Evolutionary conservation across 2,888 invertebrate species (phyloP), one percentile per base, ranked within the genome.

Genomic region (Standfussiana lucernea): DNA sequence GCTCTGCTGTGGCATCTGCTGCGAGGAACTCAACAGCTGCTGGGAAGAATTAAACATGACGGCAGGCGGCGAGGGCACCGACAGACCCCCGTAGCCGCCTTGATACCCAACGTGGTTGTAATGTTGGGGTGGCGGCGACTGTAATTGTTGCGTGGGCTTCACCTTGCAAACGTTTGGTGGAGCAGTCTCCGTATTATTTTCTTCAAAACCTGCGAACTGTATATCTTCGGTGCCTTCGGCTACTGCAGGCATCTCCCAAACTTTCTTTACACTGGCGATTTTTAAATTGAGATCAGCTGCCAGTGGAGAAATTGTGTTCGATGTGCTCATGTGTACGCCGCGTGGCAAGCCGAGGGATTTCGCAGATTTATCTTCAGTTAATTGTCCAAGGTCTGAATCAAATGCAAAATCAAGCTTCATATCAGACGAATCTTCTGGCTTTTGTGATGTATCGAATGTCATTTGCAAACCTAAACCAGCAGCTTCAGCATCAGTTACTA

Each of bases 321-420:
- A 97, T 40, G 97, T 97, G 67, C 97, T 97, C 91, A 97, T 97
- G 83, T 96, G 96, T 86, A 97, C 96, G 83, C 97, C 97, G 87
- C 98, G 97, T n/a, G 97, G 97, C 85, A 96, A 87, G 18, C 95
- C 95, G 28, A 96, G 91, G 28, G 95, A 87, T 82, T 97, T 96
- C 56, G 97, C 93, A 13, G 96, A 95, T 91, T 98, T 98, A 85
- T 98, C 98, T 73, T 98, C 98, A 5, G 98, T 97, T 65, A 98
- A 96, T 92, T 98, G 98, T 28, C 97, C 97, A 71, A 99, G 97
- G 89, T 98, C 98, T 32, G 98, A 98, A 91, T 99, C 99, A 93
- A 99, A 99, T 32, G 98, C 98, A 93, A 99, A 99, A 94, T 99
- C 99, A 75, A 99, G 96, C 94, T 99, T 99, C 97, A 99, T 98